phyloP scores from a whole-genome alignment of 2,113 vertebrate genomes.

The Oriolus oriolus region DNA sequence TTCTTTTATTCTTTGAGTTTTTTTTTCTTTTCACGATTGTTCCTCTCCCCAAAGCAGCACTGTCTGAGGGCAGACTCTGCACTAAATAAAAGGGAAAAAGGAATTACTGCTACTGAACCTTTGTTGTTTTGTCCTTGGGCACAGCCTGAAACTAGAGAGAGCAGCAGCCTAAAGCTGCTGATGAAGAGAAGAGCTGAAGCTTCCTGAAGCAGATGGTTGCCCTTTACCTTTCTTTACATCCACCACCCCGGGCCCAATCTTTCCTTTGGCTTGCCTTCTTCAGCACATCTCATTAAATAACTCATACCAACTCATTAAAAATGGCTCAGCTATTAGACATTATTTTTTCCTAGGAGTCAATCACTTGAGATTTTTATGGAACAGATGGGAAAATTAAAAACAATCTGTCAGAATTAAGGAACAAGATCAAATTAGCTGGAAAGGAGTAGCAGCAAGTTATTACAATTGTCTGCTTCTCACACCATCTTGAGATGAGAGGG shows the following conservation, averaged over 20 bases:
- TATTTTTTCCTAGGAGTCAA: constrained; percentile 57
- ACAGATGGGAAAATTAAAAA: constrained; percentile 72
- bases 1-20: neutral
- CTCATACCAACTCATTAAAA: constrained; percentile 58
- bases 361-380: constrained; percentile 61
- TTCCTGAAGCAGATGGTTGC: neutral
- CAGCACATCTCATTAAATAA: constrained; percentile 37
- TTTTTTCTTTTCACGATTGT: neutral
- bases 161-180: neutral
- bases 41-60: neutral
- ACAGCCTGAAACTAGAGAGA: neutral
- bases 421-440: constrained; percentile 71
- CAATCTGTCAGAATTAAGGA: constrained; percentile 72
- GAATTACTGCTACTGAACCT: neutral
- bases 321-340: constrained; percentile 60
- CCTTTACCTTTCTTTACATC: constrained; percentile 25
- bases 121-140: neutral
- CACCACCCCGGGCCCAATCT: neutral
- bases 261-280: constrained; percentile 34
- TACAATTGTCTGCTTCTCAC: constrained; percentile 67
- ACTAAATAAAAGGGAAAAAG: neutral
- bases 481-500: constrained; percentile 65
- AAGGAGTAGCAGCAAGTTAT: constrained; percentile 65
- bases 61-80: neutral
- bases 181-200: neutral